Base-by-base conservation (phyloP, 2,797 vertebrate species). In the Microchirus variegatus region DNA sequence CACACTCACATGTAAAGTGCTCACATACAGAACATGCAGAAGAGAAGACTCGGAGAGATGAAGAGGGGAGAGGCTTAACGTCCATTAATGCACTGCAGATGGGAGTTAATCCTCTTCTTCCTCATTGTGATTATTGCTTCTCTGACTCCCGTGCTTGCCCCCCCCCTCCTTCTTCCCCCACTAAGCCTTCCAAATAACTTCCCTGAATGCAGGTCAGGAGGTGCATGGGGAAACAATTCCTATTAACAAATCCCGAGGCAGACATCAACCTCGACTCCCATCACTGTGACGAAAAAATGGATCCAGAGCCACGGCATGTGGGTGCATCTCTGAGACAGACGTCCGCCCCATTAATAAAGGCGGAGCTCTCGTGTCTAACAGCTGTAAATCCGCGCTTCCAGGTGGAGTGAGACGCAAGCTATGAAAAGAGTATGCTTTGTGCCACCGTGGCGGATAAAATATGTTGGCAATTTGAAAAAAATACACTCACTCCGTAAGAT, bases 71-170 rank as follows among this genome's bases (percentile, higher is more conserved):
- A 73, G 65, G 86, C 74, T 85, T 85, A 91, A 85, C 78, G 83
- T 57, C 80, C 80, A 87, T 86, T 89, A 89, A 89, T 75, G 72
- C 78, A 73, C 78, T 75, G 63, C 80, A 87, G 85, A 88, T 82
- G 77, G 81, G 67, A 80, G 57, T 78, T 90, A 91, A 91, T 92
- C 90, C 85, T 81, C 72, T 72, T 75, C 77, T 86, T 89, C 76
- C 77, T 83, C 80, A 77, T 70, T 87, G 83, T 70, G 85, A 86
- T 85, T 85, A 87, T 54, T 77, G 73, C 75, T 62, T 82, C 70
- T 81, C 69, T 67, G 63, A 63, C 60, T 83, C 59, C 35, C 56
- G 66, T 67, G 2, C 52, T 63, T 61, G 22, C 44, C 45, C 47
- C 45, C 50, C 53, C 22, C 50, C 5, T 31, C 3, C 31, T 7